Conservation (phyloP, 2,113 vertebrate genomes). For the Triplophysa rosa region DNA sequence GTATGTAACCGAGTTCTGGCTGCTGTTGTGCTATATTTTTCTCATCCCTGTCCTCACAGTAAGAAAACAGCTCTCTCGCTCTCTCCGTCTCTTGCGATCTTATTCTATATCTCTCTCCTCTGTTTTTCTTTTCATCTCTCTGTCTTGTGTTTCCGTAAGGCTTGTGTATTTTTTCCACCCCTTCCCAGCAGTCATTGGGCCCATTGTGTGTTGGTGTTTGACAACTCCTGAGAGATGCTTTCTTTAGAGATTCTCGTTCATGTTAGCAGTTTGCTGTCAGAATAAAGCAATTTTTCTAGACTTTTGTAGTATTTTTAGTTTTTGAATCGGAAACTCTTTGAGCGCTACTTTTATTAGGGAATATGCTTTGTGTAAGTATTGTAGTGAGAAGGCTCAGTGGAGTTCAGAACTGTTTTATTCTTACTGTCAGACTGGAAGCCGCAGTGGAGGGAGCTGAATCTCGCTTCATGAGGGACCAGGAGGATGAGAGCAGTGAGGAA, state of each 20-base stretch:
- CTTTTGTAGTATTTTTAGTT: no score
- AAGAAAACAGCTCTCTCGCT: background rate
- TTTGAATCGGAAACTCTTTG: no score
- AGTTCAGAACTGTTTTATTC: background rate
- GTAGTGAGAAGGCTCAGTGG: background rate
- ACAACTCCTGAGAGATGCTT: no score
- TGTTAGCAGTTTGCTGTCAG: no score
- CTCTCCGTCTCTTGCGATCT: background rate
- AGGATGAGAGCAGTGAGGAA: slow-evolving; percentile 84
- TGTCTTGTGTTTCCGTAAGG: slow-evolving; percentile 1
- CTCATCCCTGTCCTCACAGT: background rate
- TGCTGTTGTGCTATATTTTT: slow-evolving; percentile 53
- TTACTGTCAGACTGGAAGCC: slow-evolving; percentile 78
- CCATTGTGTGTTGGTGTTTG: no score
- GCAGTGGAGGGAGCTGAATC: slow-evolving; percentile 81
- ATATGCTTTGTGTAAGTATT: background rate
- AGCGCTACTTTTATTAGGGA: no score
- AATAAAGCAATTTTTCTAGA: no score
- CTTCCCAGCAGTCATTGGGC: no score
- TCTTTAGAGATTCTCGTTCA: no score
- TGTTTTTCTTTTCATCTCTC: slow-evolving; percentile 29
- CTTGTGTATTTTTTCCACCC: background rate
- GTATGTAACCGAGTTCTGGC: slow-evolving; percentile 54
- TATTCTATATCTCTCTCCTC: no score
- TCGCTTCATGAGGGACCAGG: slow-evolving; percentile 70